These are phyloP conservation scores for Tringa solitaria DNA, from an alignment of 2,113 vertebrate species.

Conservation along the genomic window DNA sequence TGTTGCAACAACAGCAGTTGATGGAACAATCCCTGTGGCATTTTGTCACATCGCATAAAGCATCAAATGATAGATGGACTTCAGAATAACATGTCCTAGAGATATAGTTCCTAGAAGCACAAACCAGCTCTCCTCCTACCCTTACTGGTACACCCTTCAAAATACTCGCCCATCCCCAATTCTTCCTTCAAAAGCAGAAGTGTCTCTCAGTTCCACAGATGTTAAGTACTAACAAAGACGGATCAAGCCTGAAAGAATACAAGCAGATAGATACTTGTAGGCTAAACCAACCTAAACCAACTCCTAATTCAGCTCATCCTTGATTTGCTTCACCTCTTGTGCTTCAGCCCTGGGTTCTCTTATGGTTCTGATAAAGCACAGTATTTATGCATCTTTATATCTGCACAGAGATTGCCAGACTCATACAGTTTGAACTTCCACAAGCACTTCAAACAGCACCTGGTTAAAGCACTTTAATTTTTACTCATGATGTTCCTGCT, in stretches of 20 bases:
- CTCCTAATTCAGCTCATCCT: not conserved
- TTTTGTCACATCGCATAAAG: conserved; percentile 54
- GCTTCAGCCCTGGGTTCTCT: not conserved
- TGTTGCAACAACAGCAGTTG: conserved; percentile 2
- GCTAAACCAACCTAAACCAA: not conserved
- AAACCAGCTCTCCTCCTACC: not conserved
- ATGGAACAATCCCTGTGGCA: conserved; percentile 15
- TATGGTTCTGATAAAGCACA: not conserved
- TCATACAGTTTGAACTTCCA: not conserved
- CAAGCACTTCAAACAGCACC: not conserved
- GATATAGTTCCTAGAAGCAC: not conserved
- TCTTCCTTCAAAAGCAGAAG: not conserved
- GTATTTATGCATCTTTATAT: not conserved
- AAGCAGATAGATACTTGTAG: not conserved
- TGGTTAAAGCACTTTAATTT: not conserved
- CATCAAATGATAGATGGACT: conserved; percentile 19
- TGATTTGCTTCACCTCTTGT: not conserved
- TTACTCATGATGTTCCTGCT: not conserved
- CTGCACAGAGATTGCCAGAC: not conserved
- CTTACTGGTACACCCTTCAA: not conserved
- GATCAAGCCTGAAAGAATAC: not conserved
- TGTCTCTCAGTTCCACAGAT: not conserved
- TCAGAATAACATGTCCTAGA: conserved; percentile 26
- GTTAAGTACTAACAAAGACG: not conserved
- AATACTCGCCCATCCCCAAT: not conserved